phyloP scores from a whole-genome alignment of 2,888 invertebrate species.

The Notodonta dromedarius region DNA sequence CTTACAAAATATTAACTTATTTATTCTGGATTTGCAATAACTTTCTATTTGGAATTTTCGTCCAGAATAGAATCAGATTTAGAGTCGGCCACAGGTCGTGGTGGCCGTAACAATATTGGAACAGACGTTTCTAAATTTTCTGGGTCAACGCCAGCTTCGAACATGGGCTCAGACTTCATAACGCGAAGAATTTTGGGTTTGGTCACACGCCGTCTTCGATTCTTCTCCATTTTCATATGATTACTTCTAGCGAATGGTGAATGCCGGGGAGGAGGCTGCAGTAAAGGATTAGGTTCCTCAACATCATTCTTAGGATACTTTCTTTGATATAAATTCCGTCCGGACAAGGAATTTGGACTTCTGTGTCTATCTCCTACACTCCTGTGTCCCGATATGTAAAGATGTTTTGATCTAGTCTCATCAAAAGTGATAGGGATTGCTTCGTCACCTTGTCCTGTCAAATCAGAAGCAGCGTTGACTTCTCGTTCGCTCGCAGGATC shows the following conservation, averaged over 20 bases:
- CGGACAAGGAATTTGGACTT: constrained; percentile 60
- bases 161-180: constrained; percentile 67
- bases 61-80: constrained; percentile 44
- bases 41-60: constrained; percentile 19
- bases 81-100: constrained; percentile 59
- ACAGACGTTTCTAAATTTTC: constrained; percentile 53
- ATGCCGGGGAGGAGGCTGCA: constrained; percentile 75
- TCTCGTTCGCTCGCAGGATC: constrained; percentile 59
- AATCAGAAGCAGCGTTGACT: constrained; percentile 51
- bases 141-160: constrained; percentile 58
- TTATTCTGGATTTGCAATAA: neutral
- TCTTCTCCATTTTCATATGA: constrained; percentile 56
- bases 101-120: constrained; percentile 61
- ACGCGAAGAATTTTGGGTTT: constrained; percentile 63
- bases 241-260: constrained; percentile 48
- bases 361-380: constrained; percentile 55
- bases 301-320: constrained; percentile 66
- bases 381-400: constrained; percentile 49
- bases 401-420: constrained; percentile 58
- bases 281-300: constrained; percentile 71
- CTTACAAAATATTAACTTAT: constrained; percentile 4
- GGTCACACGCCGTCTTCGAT: constrained; percentile 59
- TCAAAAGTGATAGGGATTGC: constrained; percentile 45
- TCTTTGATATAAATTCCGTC: constrained; percentile 58
- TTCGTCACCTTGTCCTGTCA: constrained; percentile 59